phyloP scores from a whole-genome alignment of 1,140 invertebrate species.

The Drosophila pallidifrons region DNA sequence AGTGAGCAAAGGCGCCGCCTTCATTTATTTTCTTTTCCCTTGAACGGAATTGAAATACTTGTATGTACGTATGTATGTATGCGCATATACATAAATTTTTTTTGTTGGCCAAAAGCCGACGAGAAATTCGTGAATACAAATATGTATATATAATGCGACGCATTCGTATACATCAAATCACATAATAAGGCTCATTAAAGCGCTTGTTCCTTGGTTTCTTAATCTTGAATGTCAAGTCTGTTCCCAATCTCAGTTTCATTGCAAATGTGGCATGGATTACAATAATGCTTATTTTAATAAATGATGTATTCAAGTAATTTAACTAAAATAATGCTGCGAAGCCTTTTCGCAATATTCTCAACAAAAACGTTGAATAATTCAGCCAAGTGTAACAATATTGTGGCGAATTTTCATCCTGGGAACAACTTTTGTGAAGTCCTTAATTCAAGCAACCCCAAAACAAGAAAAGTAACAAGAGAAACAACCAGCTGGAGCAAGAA shows the following conservation, averaged over 20 bases:
- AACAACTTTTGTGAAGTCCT: background rate
- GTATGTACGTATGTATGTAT: background rate
- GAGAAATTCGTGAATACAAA: slow-evolving; percentile 26
- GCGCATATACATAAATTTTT: background rate
- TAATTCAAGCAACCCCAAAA: background rate
- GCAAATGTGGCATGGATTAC: background rate
- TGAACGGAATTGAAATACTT: background rate
- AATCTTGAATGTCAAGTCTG: background rate
- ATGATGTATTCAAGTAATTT: background rate
- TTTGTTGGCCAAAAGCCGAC: slow-evolving; percentile 3
- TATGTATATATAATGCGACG: slow-evolving; percentile 18
- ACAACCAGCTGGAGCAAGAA: slow-evolving; percentile 13
- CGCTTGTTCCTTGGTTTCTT: background rate
- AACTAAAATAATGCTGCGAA: too few relatives aligned
- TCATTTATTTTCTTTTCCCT: slow-evolving; percentile 10
- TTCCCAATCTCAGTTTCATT: background rate
- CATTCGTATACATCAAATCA: slow-evolving; percentile 4
- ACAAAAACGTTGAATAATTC: background rate
- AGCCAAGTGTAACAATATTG: background rate
- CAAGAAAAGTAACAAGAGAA: background rate
- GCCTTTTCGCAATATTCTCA: background rate
- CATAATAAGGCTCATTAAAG: slow-evolving; percentile 25
- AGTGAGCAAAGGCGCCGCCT: slow-evolving; percentile 54
- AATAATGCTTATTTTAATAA: background rate
- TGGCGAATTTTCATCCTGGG: background rate